Evolutionary conservation across 30 jellyfish, hydroid and myxozoan genomes (phyloP).

Genomic region (Turritopsis dohrnii): DNA sequence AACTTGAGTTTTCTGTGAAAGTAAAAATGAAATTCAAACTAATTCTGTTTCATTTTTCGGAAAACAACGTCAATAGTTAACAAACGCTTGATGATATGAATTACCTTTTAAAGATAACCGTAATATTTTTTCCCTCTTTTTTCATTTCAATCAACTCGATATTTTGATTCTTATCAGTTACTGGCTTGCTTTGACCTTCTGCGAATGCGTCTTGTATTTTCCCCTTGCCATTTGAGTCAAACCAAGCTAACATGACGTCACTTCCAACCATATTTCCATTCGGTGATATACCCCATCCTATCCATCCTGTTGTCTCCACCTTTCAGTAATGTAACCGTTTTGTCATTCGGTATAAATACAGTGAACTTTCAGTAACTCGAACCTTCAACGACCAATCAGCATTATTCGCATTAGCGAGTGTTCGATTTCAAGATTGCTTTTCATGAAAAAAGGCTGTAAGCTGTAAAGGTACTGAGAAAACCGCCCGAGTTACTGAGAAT

Average conservation of each 20-base stretch:
- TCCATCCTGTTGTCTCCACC: conserved; percentile 55
- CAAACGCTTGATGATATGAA: not conserved
- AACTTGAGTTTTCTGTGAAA: conserved; percentile 42
- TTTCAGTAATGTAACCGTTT: no score
- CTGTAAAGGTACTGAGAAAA: no score
- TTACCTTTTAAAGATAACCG: not conserved
- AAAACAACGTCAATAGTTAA: not conserved
- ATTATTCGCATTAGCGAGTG: no score
- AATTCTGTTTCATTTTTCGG: not conserved
- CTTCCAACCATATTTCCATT: conserved; percentile 51
- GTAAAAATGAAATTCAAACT: conserved; percentile 10
- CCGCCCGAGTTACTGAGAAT: no score
- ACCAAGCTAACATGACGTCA: conserved; percentile 23
- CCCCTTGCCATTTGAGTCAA: conserved; percentile 41
- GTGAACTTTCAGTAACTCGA: no score
- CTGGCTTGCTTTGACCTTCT: conserved; percentile 31
- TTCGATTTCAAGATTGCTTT: no score
- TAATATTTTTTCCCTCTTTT: conserved; percentile 10
- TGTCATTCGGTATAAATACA: no score
- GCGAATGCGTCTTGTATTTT: conserved; percentile 34
- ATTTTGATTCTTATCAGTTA: conserved; percentile 36
- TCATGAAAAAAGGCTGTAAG: no score
- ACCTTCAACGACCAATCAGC: no score
- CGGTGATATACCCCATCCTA: conserved; percentile 48
- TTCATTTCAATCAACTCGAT: conserved; percentile 34